phyloP scores from a whole-genome alignment of 2,113 vertebrate species.

The Amblyopsis rosae region DNA sequence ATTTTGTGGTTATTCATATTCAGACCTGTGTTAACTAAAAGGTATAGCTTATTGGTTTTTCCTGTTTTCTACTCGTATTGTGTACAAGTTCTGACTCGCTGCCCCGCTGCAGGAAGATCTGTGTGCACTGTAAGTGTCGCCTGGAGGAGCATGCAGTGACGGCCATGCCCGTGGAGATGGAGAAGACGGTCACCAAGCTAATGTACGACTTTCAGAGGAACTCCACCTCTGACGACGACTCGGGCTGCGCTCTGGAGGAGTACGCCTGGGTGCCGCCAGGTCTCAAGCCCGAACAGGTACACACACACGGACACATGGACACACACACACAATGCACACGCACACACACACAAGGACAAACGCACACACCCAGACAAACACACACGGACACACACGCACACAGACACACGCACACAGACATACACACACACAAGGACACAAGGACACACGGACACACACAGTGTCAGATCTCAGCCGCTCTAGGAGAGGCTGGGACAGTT shows the following conservation, averaged over 20 bases:
- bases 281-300: conserved; percentile 97
- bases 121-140: conserved; percentile 97
- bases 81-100: not conserved
- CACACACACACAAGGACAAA: not conserved
- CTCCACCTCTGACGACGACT: conserved; percentile 96
- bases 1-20: not conserved
- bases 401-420: not conserved
- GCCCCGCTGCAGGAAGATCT: conserved; percentile 87
- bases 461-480: not conserved
- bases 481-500: too few relatives aligned
- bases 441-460: not conserved
- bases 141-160: conserved; percentile 95
- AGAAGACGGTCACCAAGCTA: conserved; percentile 97
- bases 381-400: not conserved
- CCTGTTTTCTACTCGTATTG: conserved; percentile 41
- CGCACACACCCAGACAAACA: not conserved
- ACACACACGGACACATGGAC: too few relatives aligned
- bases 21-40: too few relatives aligned
- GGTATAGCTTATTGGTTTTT: conserved; percentile 14
- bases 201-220: conserved; percentile 99
- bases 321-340: too few relatives aligned
- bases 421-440: not conserved
- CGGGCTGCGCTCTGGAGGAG: conserved; percentile 95
- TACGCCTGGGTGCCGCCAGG: conserved; percentile 97
- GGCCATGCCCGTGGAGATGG: conserved; percentile 97